Evolutionary conservation across 2,888 invertebrate genomes (phyloP).

Genomic region (Platycheirus rosarum): DNA sequence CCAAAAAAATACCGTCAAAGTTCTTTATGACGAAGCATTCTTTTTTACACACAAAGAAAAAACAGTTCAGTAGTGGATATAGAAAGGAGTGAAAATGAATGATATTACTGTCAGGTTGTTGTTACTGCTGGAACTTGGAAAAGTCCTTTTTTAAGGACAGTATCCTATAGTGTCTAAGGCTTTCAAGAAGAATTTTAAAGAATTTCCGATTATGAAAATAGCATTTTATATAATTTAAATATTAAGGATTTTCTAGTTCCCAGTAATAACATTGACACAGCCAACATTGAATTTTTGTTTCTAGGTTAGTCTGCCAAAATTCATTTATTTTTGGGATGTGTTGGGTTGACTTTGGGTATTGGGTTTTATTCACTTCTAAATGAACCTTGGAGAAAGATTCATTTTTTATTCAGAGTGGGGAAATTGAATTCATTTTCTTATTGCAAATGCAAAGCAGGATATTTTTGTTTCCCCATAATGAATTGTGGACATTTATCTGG

Average conservation of each 20-base stretch:
- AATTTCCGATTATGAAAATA: too few species aligned
- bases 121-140: too few species aligned
- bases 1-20: constrained; percentile 43
- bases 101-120: constrained; percentile 19
- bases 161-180: too few species aligned
- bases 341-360: background rate
- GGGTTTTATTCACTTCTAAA: background rate
- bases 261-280: background rate
- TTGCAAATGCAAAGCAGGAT: background rate
- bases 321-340: background rate
- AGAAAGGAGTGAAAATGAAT: constrained; percentile 35
- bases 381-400: background rate
- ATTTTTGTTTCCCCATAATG: background rate
- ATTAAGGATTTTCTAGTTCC: background rate
- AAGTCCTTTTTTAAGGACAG: too few species aligned
- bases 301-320: background rate
- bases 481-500: background rate
- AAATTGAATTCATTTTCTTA: background rate
- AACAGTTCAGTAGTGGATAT: too few species aligned
- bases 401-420: background rate
- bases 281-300: background rate
- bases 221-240: too few species aligned
- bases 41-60: background rate
- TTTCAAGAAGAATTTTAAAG: too few species aligned
- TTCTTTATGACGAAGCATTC: constrained; percentile 37